phyloP scores from a whole-genome alignment of 2,113 vertebrate genomes.

The Lasiurus borealis region DNA sequence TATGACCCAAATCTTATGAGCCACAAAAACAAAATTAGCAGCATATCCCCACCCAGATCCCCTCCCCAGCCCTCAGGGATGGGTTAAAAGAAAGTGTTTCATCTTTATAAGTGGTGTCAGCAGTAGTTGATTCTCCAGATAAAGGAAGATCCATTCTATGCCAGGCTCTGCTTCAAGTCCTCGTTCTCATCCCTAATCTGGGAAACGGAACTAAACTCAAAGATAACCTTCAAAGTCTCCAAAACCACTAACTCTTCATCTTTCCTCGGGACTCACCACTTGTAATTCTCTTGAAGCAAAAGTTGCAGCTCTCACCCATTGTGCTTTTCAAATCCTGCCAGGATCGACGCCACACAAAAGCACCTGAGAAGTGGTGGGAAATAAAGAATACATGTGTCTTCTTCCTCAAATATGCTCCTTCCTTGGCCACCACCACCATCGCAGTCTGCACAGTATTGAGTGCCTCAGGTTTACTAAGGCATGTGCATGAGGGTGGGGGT shows the following conservation, averaged over 20 bases:
- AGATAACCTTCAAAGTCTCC: not conserved
- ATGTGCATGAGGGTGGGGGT: accelerated
- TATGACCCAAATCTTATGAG: not conserved
- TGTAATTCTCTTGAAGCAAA: not conserved
- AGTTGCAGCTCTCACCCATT: not conserved
- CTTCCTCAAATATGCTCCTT: not conserved
- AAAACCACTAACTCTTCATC: not conserved
- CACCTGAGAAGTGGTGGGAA: not conserved
- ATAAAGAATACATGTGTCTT: not conserved
- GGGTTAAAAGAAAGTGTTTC: not conserved
- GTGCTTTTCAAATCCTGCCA: not conserved
- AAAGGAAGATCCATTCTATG: not conserved
- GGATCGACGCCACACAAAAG: not conserved
- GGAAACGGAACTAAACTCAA: not conserved
- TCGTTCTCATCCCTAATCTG: not conserved
- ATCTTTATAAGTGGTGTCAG: not conserved
- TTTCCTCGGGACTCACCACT: not conserved
- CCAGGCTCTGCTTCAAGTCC: not conserved
- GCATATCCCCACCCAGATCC: no score
- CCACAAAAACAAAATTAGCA: not conserved
- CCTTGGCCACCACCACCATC: no score
- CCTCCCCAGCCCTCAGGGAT: not conserved
- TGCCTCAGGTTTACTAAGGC: not conserved
- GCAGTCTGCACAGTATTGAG: not conserved
- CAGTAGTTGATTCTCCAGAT: not conserved